Conservation (phyloP, 2,113 vertebrate genomes). For the Aldabrachelys gigantea region DNA sequence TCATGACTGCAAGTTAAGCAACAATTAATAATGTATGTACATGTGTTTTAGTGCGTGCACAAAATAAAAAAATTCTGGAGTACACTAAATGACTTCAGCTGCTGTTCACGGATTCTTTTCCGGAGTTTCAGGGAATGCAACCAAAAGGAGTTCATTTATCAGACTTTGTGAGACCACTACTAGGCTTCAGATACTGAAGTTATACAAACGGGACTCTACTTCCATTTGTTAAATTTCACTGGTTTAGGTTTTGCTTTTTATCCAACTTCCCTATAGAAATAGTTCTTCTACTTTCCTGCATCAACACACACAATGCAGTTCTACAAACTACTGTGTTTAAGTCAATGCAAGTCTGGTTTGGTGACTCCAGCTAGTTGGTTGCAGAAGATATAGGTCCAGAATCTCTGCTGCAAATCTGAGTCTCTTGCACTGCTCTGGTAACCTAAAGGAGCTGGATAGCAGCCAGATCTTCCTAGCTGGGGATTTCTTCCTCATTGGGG, state of each 20-base stretch:
- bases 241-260: conserved; percentile 32
- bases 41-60: conserved; percentile 66
- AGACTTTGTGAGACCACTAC: conserved; percentile 55
- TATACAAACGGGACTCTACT: conserved; percentile 23
- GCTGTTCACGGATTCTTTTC: conserved; percentile 30
- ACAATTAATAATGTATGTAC: conserved; percentile 78
- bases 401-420: background rate
- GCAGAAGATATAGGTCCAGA: background rate
- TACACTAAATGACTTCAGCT: conserved; percentile 68
- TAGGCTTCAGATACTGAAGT: conserved; percentile 40
- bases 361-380: background rate
- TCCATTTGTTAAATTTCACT: conserved; percentile 41
- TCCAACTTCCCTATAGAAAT: background rate
- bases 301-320: background rate
- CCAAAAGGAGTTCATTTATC: conserved; percentile 68
- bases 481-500: background rate
- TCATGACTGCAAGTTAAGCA: conserved; percentile 68
- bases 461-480: background rate
- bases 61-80: conserved; percentile 45
- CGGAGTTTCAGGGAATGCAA: conserved; percentile 54
- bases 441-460: background rate
- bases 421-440: background rate
- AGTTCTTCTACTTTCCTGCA: background rate
- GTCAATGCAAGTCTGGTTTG: background rate
- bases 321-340: conserved; percentile 8